Evolutionary conservation across 2,888 invertebrate genomes (phyloP).

Genomic region (Heliothis peltigera): DNA sequence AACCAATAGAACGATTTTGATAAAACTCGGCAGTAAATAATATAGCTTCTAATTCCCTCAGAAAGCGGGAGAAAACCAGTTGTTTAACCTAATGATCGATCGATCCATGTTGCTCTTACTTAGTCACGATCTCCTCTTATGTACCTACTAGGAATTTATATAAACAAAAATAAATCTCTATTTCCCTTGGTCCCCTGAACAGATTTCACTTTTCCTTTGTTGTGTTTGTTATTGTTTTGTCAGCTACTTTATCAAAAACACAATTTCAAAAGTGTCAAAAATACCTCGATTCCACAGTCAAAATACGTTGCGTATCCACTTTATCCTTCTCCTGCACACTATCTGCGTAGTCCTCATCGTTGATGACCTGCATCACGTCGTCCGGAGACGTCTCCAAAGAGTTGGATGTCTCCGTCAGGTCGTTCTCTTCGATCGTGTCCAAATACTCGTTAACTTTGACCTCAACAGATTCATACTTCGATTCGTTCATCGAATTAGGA

Average conservation of each 20-base stretch:
- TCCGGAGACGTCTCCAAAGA: conserved; percentile 60
- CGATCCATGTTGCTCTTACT: too few species aligned
- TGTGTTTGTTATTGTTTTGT: too few species aligned
- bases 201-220: too few species aligned
- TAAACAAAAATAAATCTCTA: too few species aligned
- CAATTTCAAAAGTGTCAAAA: not conserved
- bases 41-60: too few species aligned
- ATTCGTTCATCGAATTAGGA: conserved; percentile 56
- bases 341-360: conserved; percentile 65
- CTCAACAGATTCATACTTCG: conserved; percentile 54
- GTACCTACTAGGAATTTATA: too few species aligned
- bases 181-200: too few species aligned
- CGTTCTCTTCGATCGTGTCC: conserved; percentile 78
- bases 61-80: too few species aligned
- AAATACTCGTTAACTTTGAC: conserved; percentile 70
- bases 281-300: conserved; percentile 52
- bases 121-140: too few species aligned
- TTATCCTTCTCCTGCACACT: conserved; percentile 66
- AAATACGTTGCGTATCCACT: conserved; percentile 50
- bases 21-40: too few species aligned
- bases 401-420: conserved; percentile 62
- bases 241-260: not conserved
- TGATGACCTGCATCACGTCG: conserved; percentile 65
- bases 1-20: too few species aligned
- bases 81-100: too few species aligned